Conservation (phyloP, 2,113 vertebrate species). For the Halcyon malimbica region DNA sequence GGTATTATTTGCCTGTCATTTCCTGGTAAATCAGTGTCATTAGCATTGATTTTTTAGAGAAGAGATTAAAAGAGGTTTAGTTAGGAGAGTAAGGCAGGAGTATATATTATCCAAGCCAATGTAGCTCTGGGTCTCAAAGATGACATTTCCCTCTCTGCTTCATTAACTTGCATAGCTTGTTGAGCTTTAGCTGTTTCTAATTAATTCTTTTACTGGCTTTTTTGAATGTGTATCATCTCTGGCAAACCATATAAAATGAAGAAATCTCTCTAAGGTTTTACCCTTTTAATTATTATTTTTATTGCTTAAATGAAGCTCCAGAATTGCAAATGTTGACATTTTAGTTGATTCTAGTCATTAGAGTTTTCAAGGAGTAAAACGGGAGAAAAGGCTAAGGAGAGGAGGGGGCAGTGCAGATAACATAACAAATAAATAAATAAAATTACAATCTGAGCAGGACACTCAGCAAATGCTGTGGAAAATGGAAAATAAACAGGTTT, state of each 20-base stretch:
- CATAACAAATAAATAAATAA: background rate
- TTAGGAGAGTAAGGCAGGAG: conserved; percentile 72
- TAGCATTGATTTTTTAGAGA: conserved; percentile 76
- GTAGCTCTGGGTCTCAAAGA: conserved; percentile 77
- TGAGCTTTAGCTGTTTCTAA: conserved; percentile 83
- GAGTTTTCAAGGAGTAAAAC: conserved; percentile 60
- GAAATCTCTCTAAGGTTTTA: conserved; percentile 85
- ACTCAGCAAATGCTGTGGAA: conserved; percentile 30
- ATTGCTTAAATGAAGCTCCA: conserved; percentile 80
- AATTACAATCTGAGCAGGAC: background rate
- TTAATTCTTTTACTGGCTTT: conserved; percentile 84
- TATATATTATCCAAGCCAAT: conserved; percentile 76
- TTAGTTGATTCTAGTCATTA: conserved; percentile 79
- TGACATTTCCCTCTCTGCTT: conserved; percentile 82
- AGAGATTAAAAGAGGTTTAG: conserved; percentile 81
- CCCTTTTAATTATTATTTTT: conserved; percentile 89
- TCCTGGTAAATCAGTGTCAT: conserved; percentile 77
- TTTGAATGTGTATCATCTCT: conserved; percentile 80
- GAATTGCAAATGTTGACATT: conserved; percentile 88
- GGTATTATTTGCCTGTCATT: conserved; percentile 73
- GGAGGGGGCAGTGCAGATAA: background rate
- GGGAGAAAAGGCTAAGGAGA: conserved; percentile 6
- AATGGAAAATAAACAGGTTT: conserved; percentile 63
- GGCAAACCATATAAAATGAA: conserved; percentile 81
- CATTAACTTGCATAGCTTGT: conserved; percentile 84